phyloP scores from a whole-genome alignment of 2,113 vertebrate genomes.

The Sinocyclocheilus anophthalmus region DNA sequence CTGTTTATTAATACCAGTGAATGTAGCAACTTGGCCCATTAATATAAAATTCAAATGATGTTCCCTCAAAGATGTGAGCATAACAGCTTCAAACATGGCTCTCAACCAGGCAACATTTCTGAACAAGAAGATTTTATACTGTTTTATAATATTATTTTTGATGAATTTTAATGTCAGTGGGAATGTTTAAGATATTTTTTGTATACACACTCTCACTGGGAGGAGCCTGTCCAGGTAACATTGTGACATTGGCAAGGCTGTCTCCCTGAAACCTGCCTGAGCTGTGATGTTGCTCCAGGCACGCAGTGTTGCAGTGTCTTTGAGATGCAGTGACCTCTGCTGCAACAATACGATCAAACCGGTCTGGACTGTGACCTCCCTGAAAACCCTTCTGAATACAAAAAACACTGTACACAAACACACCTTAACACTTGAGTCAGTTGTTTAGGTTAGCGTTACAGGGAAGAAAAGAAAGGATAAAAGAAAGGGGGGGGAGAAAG shows the following conservation, averaged over 20 bases:
- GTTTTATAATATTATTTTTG: not conserved
- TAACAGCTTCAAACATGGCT: not conserved
- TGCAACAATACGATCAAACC: slow-evolving; percentile 1
- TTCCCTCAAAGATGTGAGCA: not conserved
- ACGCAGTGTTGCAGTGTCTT: slow-evolving; percentile 28
- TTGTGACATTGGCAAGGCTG: slow-evolving; percentile 8
- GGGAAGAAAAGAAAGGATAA: no score
- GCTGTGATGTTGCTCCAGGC: slow-evolving; percentile 7
- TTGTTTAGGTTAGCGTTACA: not conserved
- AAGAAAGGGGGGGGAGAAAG: no score
- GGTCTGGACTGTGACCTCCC: not conserved
- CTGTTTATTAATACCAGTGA: not conserved
- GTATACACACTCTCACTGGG: not conserved
- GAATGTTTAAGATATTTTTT: no score
- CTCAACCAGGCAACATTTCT: not conserved
- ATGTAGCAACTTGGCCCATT: not conserved
- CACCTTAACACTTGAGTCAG: not conserved
- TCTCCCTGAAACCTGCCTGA: slow-evolving; percentile 17
- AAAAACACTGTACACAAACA: not conserved
- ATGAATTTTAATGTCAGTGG: not conserved
- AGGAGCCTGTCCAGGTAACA: not conserved
- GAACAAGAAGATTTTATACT: not conserved
- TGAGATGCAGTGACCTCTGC: slow-evolving; percentile 18
- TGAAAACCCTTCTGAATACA: not conserved
- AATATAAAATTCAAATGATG: not conserved